Base-by-base conservation (phyloP, 1,140 invertebrate species). In the Rhopalosiphum padi region DNA sequence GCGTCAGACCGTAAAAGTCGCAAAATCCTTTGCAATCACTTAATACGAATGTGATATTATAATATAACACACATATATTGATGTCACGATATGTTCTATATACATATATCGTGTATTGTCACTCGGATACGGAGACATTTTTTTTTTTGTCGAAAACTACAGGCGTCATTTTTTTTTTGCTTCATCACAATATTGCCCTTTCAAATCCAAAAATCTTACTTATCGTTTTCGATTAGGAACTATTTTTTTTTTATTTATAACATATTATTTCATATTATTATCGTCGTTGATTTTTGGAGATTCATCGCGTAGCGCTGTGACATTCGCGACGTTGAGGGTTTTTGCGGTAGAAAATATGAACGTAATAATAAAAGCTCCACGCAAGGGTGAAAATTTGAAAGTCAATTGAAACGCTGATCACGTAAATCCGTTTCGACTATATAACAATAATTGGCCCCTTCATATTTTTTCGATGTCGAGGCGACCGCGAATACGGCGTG, bases 301-400 rank as follows among this genome's bases (percentile, higher is more conserved):
- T n/a, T 68, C 11, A 30, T 68, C 23, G 60, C 4, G 30, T 15
- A 15, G 25, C 9, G 3, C 25, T 15, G 11, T 68, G 25, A 68
- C 11, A 15, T 68, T 68, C 11, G 9, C 3, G 25, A 60, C 25
- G 60, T 15, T 68, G 60, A 68, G 60, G 60, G 60, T 68, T 68
- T n/a, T 68, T 9, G 25, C 9, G 22, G 60, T 5, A 68, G 11
- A 68, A 60, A 60, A 60, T 30, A 68, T 35, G n/a, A n/a, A 82
- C 30, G 68, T 9, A 35, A 82, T 82, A 82, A 82, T 35, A 82
- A 82, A n/a, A 35, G n/a, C 6, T 35, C n/a, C 4, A 9, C 9
- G 35, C 86, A 90, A 48, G 92, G 21, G 95, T 94, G 37, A 93
- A 91, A 43, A 95, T 94, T 93, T 95, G 94, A 88, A 51, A 51